phyloP scores from a whole-genome alignment of 2,797 vertebrate species.

The Dendrocincla tyrannina region DNA sequence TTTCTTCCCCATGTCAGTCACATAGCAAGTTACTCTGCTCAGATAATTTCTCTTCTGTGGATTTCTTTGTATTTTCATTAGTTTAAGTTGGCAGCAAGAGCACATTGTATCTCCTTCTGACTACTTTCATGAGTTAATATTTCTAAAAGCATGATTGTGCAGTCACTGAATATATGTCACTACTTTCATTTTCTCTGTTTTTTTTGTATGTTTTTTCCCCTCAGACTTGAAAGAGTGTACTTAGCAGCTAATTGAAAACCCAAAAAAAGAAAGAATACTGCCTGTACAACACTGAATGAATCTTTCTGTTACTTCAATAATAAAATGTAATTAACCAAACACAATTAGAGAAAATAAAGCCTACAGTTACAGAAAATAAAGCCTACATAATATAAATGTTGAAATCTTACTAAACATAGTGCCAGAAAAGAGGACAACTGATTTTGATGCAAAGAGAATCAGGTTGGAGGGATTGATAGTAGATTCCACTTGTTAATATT shows the following conservation, averaged over 20 bases:
- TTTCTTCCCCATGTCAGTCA: constrained; percentile 37
- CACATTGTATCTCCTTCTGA: constrained; percentile 1
- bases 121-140: constrained; percentile 2
- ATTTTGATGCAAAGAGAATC: background rate
- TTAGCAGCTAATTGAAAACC: background rate
- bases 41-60: constrained; percentile 57
- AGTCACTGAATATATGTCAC: background rate
- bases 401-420: background rate
- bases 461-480: background rate
- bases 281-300: background rate
- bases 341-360: background rate
- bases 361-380: background rate
- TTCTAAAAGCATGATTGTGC: background rate
- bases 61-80: constrained; percentile 49
- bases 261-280: background rate
- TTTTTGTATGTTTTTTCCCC: background rate
- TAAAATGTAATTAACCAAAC: background rate
- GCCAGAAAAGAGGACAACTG: background rate
- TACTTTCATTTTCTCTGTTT: background rate
- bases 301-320: background rate
- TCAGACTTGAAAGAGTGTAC: background rate
- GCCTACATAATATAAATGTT: background rate
- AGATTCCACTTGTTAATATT: background rate
- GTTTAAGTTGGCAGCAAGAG: constrained; percentile 4
- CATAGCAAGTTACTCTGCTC: constrained; percentile 23